Base-by-base conservation (phyloP, 2,888 invertebrate species). In the Aphodius granarius region DNA sequence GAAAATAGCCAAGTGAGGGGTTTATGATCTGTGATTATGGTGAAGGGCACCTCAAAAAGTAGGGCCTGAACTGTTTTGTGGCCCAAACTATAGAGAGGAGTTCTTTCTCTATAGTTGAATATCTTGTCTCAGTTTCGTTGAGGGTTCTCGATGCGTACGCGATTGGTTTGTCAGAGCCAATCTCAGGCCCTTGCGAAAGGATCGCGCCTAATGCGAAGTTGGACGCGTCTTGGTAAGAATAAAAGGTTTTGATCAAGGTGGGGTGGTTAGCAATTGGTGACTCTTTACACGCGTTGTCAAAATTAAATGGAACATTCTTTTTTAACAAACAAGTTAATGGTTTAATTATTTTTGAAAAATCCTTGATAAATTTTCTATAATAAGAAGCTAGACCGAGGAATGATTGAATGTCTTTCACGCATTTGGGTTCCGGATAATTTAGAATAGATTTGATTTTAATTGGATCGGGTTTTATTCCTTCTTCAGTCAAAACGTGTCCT, bases 41-140 rank as follows among this genome's bases (percentile, higher is more conserved):
- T 62, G 18, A 72, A 72, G 22, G 18, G 17, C 20, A 63, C 63
- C 20, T 63, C 72, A 18, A 63, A 72, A 18, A 72, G 20, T 74
- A 74, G 3, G 74, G 74, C 22, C 63, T 19, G 23, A 75, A 75
- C 5, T 75, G 71, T 22, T 75, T 75, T 16, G 66, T 62, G 5
- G 72, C 71, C 74, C 70, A 74, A 21, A 74, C 66, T 63, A 70
- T 65, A 19, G 68, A 43, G 13, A 74, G 21, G 13, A 74, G 23
- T 68, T 74, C 71, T 62, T 74, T 74, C 62, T 75, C 75, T 13
- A 75, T 75, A 5, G 19, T 17, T 16, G 65, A 19, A 66, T 75
- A 75, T 18, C 22, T 74, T 23, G 64, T 65, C 66, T 75, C 62
- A 13, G 65, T 64, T 72, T 72, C 16, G 16, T 72, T 72, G 20